Evolutionary conservation across 2,888 invertebrate species (phyloP).

Genomic region (Thymelicus lineola): DNA sequence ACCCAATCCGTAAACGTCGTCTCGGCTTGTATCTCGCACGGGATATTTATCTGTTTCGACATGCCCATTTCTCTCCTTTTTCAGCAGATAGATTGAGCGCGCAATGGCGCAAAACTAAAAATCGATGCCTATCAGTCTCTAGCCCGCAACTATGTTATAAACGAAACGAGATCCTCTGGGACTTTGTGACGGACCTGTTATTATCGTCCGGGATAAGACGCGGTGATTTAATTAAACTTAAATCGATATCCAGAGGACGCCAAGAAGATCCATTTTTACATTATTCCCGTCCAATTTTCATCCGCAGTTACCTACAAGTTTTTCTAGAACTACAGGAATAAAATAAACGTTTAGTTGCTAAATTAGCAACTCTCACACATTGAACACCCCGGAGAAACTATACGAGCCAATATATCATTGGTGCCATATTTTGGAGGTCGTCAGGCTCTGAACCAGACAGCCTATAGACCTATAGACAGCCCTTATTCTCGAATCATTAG

Average conservation of each 20-base stretch:
- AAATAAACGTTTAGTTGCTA: too few species aligned
- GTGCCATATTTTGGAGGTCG: too few species aligned
- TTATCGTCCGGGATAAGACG: slow-evolving; percentile 26
- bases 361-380: too few species aligned
- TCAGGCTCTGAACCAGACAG: too few species aligned
- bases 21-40: background rate
- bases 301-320: background rate
- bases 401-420: too few species aligned
- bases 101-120: slow-evolving; percentile 23
- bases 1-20: slow-evolving; percentile 26
- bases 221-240: slow-evolving; percentile 26
- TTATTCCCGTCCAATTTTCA: background rate
- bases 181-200: slow-evolving; percentile 21
- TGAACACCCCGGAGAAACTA: too few species aligned
- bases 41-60: slow-evolving; percentile 19
- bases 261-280: background rate
- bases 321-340: background rate
- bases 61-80: slow-evolving; percentile 18
- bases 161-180: slow-evolving; percentile 19
- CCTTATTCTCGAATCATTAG: too few species aligned
- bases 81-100: slow-evolving; percentile 6
- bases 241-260: slow-evolving; percentile 3
- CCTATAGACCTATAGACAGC: too few species aligned
- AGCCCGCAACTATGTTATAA: slow-evolving; percentile 23
- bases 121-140: slow-evolving; percentile 34